Conservation (phyloP, 2,888 invertebrate genomes). For the Tillus elongatus region DNA sequence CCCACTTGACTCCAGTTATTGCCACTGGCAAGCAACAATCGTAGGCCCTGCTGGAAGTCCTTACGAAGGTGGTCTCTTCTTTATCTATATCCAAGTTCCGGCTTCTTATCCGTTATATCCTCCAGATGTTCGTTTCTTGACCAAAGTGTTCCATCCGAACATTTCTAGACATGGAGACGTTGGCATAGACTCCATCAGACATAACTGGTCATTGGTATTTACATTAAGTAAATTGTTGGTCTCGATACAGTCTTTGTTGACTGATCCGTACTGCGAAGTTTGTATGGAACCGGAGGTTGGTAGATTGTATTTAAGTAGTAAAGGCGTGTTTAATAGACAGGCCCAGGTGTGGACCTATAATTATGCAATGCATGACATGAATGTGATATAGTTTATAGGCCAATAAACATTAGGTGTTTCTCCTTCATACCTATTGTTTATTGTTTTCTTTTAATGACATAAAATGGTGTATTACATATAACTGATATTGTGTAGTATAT, state of each 20-base stretch:
- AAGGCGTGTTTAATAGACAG: constrained; percentile 64
- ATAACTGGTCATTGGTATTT: constrained; percentile 92
- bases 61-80: constrained; percentile 90
- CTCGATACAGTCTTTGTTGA: constrained; percentile 78
- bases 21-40: constrained; percentile 91
- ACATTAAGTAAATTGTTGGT: constrained; percentile 84
- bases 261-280: constrained; percentile 83
- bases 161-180: constrained; percentile 92
- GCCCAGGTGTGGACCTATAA: constrained; percentile 83
- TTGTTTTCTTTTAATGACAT: too few relatives aligned
- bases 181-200: constrained; percentile 89
- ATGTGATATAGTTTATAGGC: too few relatives aligned
- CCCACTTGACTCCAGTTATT: constrained; percentile 69
- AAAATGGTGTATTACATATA: too few relatives aligned
- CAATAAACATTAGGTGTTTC: too few relatives aligned
- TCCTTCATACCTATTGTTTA: too few relatives aligned
- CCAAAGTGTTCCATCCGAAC: constrained; percentile 90
- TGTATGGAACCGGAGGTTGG: constrained; percentile 86
- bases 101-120: constrained; percentile 85
- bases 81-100: constrained; percentile 82
- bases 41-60: constrained; percentile 87
- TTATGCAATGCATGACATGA: constrained; percentile 72
- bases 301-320: constrained; percentile 63
- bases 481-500: too few relatives aligned
- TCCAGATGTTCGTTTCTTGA: constrained; percentile 83